These are phyloP conservation scores for Pangasius sanitwongsei DNA, from an alignment of 2,797 vertebrate species.

Conservation along the genomic window DNA sequence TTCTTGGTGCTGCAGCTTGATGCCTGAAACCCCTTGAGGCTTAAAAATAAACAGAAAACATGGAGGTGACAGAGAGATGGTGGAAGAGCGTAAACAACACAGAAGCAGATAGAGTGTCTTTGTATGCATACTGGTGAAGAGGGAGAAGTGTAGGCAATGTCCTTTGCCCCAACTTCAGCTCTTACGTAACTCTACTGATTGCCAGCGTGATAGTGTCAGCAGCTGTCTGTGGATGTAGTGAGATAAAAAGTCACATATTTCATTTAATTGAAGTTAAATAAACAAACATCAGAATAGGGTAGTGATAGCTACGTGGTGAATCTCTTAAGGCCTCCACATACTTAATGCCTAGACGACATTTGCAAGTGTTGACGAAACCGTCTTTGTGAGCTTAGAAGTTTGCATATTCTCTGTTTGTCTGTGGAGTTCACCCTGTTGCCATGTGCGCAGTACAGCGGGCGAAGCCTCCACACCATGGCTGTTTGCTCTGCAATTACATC, in stretches of 20 bases:
- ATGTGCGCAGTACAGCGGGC: not conserved
- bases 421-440: not conserved
- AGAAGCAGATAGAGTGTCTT: slow-evolving; percentile 1
- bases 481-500: slow-evolving; percentile 12
- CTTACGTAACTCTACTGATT: slow-evolving; percentile 17
- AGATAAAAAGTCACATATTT: not conserved
- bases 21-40: slow-evolving; percentile 33
- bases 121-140: slow-evolving; percentile 11
- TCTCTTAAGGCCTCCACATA: not conserved
- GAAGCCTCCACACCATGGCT: not conserved
- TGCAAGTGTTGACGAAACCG: not conserved
- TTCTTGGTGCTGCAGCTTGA: slow-evolving; percentile 32
- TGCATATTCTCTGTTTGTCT: not conserved
- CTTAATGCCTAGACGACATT: not conserved
- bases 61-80: slow-evolving; percentile 31
- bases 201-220: not conserved
- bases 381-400: not conserved
- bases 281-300: not conserved
- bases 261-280: not conserved
- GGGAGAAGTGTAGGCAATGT: slow-evolving; percentile 28
- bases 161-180: slow-evolving; percentile 8
- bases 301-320: not conserved
- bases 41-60: slow-evolving; percentile 39
- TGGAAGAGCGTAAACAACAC: slow-evolving; percentile 26
- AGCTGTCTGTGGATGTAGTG: not conserved